Evolutionary conservation across 2,113 vertebrate genomes (phyloP).

Genomic region (Tachycineta bicolor): DNA sequence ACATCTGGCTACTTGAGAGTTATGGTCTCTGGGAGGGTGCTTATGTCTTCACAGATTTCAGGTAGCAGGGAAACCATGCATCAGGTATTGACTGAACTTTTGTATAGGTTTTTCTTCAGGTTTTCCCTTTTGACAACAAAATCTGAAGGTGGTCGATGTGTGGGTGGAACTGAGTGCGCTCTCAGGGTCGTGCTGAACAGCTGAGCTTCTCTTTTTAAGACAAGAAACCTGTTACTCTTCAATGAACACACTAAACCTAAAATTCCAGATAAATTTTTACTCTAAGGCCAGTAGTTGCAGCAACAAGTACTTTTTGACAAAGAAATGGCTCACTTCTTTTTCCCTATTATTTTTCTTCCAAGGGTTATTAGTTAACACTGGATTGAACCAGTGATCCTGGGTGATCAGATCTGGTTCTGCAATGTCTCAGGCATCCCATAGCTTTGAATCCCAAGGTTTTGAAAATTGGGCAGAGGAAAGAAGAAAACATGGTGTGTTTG

Average conservation of each 20-base stretch:
- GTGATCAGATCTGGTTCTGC: not conserved
- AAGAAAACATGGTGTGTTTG: not conserved
- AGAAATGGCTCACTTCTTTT: not conserved
- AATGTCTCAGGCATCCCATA: fast-evolving
- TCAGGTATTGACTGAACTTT: not conserved
- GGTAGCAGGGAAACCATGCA: not conserved
- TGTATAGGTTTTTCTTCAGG: not conserved
- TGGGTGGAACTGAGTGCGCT: not conserved
- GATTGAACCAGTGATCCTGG: not conserved
- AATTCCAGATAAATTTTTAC: not conserved
- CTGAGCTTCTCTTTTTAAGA: not conserved
- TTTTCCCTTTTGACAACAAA: not conserved
- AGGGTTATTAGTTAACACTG: not conserved
- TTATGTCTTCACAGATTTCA: not conserved
- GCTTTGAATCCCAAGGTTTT: not conserved
- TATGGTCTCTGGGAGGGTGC: not conserved
- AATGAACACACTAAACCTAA: not conserved
- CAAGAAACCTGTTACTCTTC: not conserved
- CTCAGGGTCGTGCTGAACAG: not conserved
- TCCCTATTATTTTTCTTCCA: not conserved
- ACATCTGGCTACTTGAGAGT: not conserved
- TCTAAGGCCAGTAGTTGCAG: not conserved
- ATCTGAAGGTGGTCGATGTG: not conserved
- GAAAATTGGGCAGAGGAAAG: not conserved
- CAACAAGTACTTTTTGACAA: not conserved